Evolutionary conservation across 1,140 invertebrate species (phyloP).

Genomic region (Papilio aristodemus): DNA sequence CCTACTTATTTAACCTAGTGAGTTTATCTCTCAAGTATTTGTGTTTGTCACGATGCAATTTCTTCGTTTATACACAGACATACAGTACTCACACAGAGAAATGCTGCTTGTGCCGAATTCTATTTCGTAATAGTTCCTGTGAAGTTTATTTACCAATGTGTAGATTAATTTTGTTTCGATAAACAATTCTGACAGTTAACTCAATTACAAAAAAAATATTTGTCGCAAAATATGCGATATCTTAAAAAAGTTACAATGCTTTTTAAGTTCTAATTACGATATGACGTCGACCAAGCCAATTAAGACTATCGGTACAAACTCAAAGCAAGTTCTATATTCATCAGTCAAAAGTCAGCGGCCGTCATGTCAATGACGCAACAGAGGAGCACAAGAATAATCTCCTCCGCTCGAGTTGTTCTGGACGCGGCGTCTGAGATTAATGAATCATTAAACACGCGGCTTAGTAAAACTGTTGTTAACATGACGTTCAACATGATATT

Average conservation of each 20-base stretch:
- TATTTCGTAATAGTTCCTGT: slow-evolving; percentile 35
- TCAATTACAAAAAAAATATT: background rate
- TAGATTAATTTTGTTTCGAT: background rate
- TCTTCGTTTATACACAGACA: slow-evolving; percentile 41
- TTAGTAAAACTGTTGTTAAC: slow-evolving; percentile 25
- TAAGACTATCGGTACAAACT: background rate
- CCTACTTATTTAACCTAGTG: slow-evolving; percentile 14
- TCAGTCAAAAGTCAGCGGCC: slow-evolving; percentile 30
- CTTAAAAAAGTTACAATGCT: background rate
- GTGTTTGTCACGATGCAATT: slow-evolving; percentile 52
- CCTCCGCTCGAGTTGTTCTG: slow-evolving; percentile 29
- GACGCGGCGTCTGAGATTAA: slow-evolving; percentile 30
- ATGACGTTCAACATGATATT: slow-evolving; percentile 20
- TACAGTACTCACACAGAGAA: slow-evolving; percentile 42
- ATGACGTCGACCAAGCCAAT: background rate
- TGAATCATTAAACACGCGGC: slow-evolving; percentile 37
- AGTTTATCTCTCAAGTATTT: slow-evolving; percentile 32
- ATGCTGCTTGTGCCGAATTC: slow-evolving; percentile 40
- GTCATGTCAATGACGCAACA: slow-evolving; percentile 35
- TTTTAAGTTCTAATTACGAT: background rate
- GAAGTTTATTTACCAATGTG: background rate
- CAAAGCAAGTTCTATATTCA: slow-evolving; percentile 18
- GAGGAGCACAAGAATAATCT: slow-evolving; percentile 31
- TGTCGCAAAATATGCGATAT: no score
- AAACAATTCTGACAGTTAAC: background rate